Percentiles rank a stretch among this genome's conserved stretches.
phyloP scores from a whole-genome alignment of 2,888 invertebrate species.

The Blastobasis adustella region DNA sequence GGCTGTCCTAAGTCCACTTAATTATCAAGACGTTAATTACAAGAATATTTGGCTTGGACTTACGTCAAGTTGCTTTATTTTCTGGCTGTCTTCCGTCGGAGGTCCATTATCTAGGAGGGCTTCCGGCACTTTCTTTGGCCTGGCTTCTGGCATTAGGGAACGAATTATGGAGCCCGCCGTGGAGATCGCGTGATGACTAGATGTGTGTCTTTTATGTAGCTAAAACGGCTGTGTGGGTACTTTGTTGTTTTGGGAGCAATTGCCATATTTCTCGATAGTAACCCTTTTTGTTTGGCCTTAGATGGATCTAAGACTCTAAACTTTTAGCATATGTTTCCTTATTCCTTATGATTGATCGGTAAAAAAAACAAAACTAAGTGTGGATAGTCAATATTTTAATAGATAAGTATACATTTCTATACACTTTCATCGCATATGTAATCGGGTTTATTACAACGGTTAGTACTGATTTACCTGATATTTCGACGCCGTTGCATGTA shows the following conservation, averaged over 20 bases:
- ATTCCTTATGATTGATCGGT: not conserved
- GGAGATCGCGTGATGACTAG: not conserved
- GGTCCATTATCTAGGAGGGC: constrained; percentile 20
- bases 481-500: no score
- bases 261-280: not conserved
- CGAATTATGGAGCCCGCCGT: constrained; percentile 28
- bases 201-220: no score
- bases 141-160: constrained; percentile 23
- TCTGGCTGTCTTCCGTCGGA: constrained; percentile 17
- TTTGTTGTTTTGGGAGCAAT: not conserved
- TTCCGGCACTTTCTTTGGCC: constrained; percentile 23
- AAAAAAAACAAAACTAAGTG: no score
- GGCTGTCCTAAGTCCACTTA: not conserved
- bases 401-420: no score
- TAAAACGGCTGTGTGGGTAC: no score
- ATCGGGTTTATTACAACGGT: no score
- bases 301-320: not conserved
- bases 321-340: not conserved
- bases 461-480: no score
- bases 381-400: no score
- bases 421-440: no score
- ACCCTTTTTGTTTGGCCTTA: not conserved
- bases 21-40: constrained; percentile 1
- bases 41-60: constrained; percentile 7
- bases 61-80: constrained; percentile 14